Evolutionary conservation across 2,113 vertebrate genomes (phyloP).

Genomic region (Jaculus jaculus): DNA sequence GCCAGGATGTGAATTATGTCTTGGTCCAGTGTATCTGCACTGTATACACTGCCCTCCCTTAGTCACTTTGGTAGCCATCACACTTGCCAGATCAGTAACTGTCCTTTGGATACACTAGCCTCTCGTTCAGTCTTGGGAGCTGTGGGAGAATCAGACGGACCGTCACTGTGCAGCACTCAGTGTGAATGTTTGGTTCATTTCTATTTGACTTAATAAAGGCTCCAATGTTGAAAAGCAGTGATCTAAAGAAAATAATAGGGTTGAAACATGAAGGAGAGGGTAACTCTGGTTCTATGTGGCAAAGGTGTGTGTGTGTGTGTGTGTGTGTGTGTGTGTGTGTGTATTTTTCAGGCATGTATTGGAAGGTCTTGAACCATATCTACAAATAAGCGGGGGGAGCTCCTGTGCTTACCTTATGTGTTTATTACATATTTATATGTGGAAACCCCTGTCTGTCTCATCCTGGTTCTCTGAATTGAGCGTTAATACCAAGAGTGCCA

Average conservation of each 20-base stretch:
- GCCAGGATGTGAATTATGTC: background rate
- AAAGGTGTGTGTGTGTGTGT: background rate
- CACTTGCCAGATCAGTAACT: background rate
- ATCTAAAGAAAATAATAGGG: background rate
- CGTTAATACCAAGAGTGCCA: rapidly evolving
- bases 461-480: background rate
- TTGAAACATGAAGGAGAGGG: background rate
- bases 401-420: background rate
- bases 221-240: background rate
- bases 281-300: background rate
- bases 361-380: background rate
- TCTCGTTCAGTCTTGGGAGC: too few species aligned
- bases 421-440: rapidly evolving
- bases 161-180: background rate
- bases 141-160: background rate
- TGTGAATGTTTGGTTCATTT: background rate
- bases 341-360: background rate
- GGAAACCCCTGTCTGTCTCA: background rate
- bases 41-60: background rate
- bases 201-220: background rate
- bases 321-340: background rate
- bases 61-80: background rate
- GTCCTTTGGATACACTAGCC: background rate
- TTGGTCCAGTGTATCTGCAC: background rate
- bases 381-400: rapidly evolving